Conservation (phyloP, 2,797 vertebrate species). For the Galagoides demidoff region DNA sequence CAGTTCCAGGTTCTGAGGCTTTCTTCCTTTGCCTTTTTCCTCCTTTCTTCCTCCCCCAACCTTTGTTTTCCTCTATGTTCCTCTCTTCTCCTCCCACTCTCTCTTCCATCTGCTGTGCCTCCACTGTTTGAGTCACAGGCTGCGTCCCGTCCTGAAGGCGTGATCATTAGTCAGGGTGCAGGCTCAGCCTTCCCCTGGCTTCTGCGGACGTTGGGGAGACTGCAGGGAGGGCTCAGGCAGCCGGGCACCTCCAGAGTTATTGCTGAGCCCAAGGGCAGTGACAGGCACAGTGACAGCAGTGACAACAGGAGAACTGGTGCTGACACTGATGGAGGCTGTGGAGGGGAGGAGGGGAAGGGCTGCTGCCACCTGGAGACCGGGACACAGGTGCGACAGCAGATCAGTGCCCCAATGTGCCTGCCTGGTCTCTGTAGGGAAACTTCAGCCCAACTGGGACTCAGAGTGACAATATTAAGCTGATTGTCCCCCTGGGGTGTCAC, state of each 20-base stretch:
- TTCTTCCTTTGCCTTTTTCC: neutral
- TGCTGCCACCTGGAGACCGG: neutral
- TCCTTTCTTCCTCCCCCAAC: neutral
- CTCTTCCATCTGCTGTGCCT: slow-evolving; percentile 57
- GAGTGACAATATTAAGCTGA: neutral
- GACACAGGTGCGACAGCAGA: no score
- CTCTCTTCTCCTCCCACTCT: slow-evolving; percentile 59
- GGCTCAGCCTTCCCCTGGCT: neutral
- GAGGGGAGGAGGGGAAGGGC: neutral
- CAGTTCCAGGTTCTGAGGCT: neutral
- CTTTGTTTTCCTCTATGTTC: neutral
- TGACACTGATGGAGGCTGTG: neutral
- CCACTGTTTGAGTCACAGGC: slow-evolving; percentile 75
- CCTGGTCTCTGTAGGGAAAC: neutral
- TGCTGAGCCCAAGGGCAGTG: neutral
- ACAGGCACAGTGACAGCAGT: neutral
- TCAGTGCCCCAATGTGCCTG: neutral
- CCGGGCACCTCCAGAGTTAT: neutral
- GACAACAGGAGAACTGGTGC: neutral
- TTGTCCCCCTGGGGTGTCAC: neutral
- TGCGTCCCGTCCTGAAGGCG: slow-evolving; percentile 41
- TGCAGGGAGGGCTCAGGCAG: neutral
- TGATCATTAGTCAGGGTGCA: slow-evolving; percentile 73
- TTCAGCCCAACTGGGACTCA: neutral
- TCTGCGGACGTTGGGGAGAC: neutral